These are phyloP conservation scores for Heliconius cydno DNA, from an alignment of 2,888 invertebrate genomes.

Conservation along the genomic window DNA sequence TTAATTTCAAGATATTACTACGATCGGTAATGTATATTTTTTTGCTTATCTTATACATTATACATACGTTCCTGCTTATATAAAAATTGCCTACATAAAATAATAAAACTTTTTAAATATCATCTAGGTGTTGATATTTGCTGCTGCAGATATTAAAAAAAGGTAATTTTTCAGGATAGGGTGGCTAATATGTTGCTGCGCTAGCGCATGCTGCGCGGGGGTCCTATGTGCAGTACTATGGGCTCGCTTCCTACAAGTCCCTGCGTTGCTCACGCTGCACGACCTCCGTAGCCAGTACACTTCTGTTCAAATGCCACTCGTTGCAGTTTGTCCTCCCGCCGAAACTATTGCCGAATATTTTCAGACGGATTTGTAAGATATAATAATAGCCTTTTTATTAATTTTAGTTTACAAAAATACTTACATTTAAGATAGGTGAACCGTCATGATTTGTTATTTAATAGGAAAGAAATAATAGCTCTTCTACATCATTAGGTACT, in stretches of 20 bases:
- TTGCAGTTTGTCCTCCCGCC: slow-evolving; percentile 63
- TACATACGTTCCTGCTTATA: not conserved
- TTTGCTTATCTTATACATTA: not conserved
- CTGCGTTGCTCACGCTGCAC: slow-evolving; percentile 63
- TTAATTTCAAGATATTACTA: slow-evolving; percentile 56
- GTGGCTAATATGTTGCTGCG: slow-evolving; percentile 67
- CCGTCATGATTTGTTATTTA: too few species aligned
- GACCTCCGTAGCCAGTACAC: slow-evolving; percentile 48
- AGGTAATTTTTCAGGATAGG: slow-evolving; percentile 53
- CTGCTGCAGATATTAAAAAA: too few species aligned
- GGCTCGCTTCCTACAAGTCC: slow-evolving; percentile 68
- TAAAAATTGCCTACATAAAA: too few species aligned
- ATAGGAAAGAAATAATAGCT: too few species aligned
- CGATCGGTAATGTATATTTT: slow-evolving; percentile 61
- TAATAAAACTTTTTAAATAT: not conserved
- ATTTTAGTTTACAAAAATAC: not conserved
- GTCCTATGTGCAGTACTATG: slow-evolving; percentile 69
- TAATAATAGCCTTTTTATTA: not conserved
- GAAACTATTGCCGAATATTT: slow-evolving; percentile 55
- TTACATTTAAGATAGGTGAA: not conserved
- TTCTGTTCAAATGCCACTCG: slow-evolving; percentile 54
- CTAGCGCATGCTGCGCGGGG: slow-evolving; percentile 69
- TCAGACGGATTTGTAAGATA: slow-evolving; percentile 57
- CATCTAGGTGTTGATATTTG: too few species aligned
- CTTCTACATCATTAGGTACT: too few species aligned